phyloP scores from a whole-genome alignment of 2,888 invertebrate genomes.

The Acanthococcus lagerstroemiae region DNA sequence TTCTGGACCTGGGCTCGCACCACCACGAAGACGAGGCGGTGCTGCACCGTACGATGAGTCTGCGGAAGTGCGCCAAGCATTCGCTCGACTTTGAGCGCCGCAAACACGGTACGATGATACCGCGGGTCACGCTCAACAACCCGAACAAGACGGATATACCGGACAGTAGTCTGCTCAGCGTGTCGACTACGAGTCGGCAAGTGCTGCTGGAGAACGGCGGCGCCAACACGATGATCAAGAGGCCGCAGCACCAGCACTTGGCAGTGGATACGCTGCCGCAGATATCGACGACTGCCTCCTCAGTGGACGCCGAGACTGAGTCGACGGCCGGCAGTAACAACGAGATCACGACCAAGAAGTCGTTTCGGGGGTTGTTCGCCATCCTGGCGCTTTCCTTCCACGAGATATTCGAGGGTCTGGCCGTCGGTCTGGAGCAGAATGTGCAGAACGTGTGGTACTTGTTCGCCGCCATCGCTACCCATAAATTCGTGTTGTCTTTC shows the following conservation, averaged over 20 bases:
- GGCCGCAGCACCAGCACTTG: constrained; percentile 26
- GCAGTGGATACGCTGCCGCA: constrained; percentile 31
- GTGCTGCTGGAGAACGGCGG: constrained; percentile 37
- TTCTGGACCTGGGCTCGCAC: constrained; percentile 42
- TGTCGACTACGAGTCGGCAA: constrained; percentile 38
- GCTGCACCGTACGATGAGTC: constrained; percentile 48
- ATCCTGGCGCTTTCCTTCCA: constrained; percentile 58
- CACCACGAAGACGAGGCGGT: constrained; percentile 42
- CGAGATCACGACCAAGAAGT: constrained; percentile 35
- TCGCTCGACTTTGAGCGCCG: background rate
- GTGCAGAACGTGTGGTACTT: constrained; percentile 53
- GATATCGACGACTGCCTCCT: constrained; percentile 7
- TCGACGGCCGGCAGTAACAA: constrained; percentile 27
- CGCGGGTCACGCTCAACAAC: constrained; percentile 38
- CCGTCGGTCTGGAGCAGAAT: constrained; percentile 64
- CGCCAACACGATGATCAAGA: constrained; percentile 18
- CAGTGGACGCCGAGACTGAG: constrained; percentile 32
- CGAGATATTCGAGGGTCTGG: constrained; percentile 61
- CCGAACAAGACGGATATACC: constrained; percentile 30
- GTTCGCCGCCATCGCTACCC: constrained; percentile 55
- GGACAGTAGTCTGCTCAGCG: constrained; percentile 28
- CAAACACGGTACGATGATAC: constrained; percentile 37
- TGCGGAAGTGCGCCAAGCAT: constrained; percentile 43
- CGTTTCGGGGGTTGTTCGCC: constrained; percentile 49
- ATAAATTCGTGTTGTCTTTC: constrained; percentile 56